phyloP scores from a whole-genome alignment of 2,113 vertebrate genomes.

The Neolamprologus devosi region DNA sequence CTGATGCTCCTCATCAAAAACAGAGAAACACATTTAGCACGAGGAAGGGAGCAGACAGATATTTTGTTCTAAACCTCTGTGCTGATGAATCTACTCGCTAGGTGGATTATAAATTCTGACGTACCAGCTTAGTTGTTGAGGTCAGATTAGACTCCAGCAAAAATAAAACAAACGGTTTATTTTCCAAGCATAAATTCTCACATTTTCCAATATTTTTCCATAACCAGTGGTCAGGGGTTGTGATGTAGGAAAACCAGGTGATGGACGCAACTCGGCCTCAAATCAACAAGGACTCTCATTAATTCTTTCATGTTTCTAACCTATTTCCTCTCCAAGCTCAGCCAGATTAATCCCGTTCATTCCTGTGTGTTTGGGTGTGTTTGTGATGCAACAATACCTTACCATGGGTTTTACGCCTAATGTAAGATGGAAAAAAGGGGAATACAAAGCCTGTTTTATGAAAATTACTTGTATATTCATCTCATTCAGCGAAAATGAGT shows the following conservation, averaged over 20 bases:
- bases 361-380: not conserved
- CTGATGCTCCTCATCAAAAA: conserved; percentile 8
- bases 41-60: conserved; percentile 13
- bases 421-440: not conserved
- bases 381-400: not conserved
- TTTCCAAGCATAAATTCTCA: not conserved
- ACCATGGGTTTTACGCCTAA: not conserved
- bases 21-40: not conserved
- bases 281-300: conserved; percentile 26
- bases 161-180: not conserved
- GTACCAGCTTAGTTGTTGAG: conserved; percentile 30
- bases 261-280: not conserved
- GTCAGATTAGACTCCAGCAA: conserved; percentile 51
- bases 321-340: not conserved
- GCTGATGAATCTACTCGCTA: conserved; percentile 48
- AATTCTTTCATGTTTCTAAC: conserved; percentile 60
- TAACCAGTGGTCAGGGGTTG: not conserved
- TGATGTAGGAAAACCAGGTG: not conserved
- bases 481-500: not conserved
- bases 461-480: not conserved
- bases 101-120: conserved; percentile 63
- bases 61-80: conserved; percentile 55
- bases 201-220: not conserved
- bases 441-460: not conserved
- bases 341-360: conserved; percentile 48